Conservation (phyloP, 2,797 vertebrate species). For the Chiroxiphia lanceolata region DNA sequence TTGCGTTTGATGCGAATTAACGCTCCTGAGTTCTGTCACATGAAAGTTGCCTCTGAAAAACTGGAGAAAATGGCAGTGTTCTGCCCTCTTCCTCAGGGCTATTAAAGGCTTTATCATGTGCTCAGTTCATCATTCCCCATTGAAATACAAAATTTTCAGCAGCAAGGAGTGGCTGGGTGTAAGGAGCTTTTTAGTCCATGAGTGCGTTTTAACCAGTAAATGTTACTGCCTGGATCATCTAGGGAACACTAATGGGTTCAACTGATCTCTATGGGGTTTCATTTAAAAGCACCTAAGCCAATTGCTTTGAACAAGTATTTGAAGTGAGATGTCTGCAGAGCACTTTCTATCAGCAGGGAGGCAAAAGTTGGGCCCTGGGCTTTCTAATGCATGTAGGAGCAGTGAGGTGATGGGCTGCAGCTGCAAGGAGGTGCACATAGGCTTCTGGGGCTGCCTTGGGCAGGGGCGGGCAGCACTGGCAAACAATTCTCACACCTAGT, state of each 20-base stretch:
- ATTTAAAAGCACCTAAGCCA: constrained; percentile 11
- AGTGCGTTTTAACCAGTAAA: not conserved
- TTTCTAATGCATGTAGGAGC: not conserved
- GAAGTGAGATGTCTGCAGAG: not conserved
- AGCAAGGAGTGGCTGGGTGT: not conserved
- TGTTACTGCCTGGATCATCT: not conserved
- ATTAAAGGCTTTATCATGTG: constrained; percentile 12
- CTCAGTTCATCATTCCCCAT: not conserved
- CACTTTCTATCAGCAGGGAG: not conserved
- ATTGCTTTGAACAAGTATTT: not conserved
- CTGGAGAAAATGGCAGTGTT: constrained; percentile 18
- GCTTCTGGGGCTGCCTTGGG: not conserved
- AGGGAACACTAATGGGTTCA: not conserved
- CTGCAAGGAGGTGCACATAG: not conserved
- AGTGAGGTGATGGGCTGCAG: not conserved
- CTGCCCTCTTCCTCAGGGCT: not conserved
- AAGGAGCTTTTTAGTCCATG: not conserved
- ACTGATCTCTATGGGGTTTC: not conserved
- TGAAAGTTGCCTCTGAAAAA: constrained; percentile 20
- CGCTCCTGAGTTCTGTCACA: constrained; percentile 39
- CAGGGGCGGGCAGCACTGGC: not conserved
- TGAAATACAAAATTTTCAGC: constrained; percentile 19
- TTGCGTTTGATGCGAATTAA: constrained; percentile 24
- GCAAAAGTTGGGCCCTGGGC: not conserved
- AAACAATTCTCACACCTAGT: not conserved